Base-by-base conservation (phyloP, 2,113 vertebrate genomes). In the Neopipo cinnamomea region DNA sequence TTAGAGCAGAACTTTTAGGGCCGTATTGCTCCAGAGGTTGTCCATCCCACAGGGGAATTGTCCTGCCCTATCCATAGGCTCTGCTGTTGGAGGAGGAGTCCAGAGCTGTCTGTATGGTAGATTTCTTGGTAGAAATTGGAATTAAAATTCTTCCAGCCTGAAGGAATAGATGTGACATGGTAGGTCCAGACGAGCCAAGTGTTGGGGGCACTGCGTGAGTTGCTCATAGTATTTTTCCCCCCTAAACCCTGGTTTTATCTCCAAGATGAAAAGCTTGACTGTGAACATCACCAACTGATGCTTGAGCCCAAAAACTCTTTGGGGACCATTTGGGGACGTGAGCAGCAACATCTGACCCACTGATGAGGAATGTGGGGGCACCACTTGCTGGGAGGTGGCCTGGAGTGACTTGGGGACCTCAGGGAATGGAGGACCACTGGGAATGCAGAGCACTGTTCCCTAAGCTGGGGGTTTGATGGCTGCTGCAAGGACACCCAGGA, bases 171-270 rank as follows among this genome's bases (percentile, higher is more conserved):
- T 73, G 67, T 50, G 55, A 2, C 0, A 1, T 80, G 66, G 39
- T 61, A 23, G 92, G 75, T 42, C n/a, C 74, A 42, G 58, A 23
- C 23, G 6, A 46, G 58, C 33, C 65, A 19, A 17, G 84, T 47
- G 39, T 15, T 72, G 78, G 46, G 75, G 88, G 56, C 35, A 2
- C 35, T 75, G 55, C 10, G 1, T 91, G 66, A 61, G 58, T 21
- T 22, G 30, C 2, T 12, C 59, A 1, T 4, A 1, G 0, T 16
- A 8, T 16, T 76, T 70, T 55, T 49, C 0, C 6, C 41, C 27
- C n/a, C 50, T 28, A 27, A 76, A 92, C 62, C 46, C 31, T 80
- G n/a, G 10, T 66, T 95, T 91, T 88, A 6, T 58, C 41, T 89
- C 50, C 59, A 74, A 67, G 63, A 35, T 53, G 8, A 77, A 83